Evolutionary conservation across 2,797 vertebrate genomes (phyloP).

Genomic region (Potorous gilbertii): DNA sequence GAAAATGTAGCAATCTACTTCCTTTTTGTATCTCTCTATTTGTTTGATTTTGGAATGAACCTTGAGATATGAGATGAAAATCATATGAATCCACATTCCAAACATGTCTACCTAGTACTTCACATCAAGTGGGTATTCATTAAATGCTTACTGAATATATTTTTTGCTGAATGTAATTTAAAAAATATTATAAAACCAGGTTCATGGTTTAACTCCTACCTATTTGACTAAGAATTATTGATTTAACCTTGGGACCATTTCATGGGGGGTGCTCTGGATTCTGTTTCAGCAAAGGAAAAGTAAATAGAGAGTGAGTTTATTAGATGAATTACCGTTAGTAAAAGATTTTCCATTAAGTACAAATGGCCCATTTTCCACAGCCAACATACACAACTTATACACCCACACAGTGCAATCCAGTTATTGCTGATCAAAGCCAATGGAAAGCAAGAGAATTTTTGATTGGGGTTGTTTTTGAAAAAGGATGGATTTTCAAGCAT

Average conservation of each 20-base stretch:
- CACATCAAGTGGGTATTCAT: background rate
- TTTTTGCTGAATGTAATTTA: background rate
- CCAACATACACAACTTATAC: background rate
- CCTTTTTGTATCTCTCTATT: background rate
- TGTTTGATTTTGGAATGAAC: background rate
- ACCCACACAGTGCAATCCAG: background rate
- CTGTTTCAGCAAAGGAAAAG: constrained; percentile 60
- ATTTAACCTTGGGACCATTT: constrained; percentile 74
- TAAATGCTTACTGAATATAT: background rate
- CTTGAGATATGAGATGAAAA: background rate
- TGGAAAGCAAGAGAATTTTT: constrained; percentile 5
- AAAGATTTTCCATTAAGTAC: constrained; percentile 40
- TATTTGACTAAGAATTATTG: constrained; percentile 72
- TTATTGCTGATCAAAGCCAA: constrained; percentile 27
- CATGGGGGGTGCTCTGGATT: constrained; percentile 60
- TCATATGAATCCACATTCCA: background rate
- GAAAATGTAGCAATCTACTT: background rate
- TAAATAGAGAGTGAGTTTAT: constrained; percentile 64
- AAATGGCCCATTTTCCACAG: constrained; percentile 13
- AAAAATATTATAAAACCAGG: background rate
- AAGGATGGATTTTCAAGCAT: background rate
- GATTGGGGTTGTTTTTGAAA: constrained; percentile 32
- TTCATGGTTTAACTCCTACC: constrained; percentile 39
- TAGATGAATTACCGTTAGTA: constrained; percentile 61
- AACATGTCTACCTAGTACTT: background rate